A percentile compares a stretch with the other conserved stretches of the same genome.
Conservation (phyloP, 2,888 invertebrate genomes). For the Chloroclystis v-ata region DNA sequence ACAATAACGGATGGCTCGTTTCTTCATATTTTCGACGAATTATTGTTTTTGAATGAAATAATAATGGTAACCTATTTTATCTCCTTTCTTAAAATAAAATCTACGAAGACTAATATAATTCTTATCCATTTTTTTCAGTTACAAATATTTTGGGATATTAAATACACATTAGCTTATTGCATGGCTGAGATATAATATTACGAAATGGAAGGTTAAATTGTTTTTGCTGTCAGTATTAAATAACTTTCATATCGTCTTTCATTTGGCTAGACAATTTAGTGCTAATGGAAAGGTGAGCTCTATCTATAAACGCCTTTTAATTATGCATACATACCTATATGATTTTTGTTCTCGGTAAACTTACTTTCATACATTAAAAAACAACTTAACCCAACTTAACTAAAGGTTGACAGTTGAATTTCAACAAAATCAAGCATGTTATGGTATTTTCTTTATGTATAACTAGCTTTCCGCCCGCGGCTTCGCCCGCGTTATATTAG, state of each 20-base stretch:
- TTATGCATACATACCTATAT: not conserved
- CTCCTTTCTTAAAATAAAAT: constrained; percentile 17
- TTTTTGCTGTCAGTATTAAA: not conserved
- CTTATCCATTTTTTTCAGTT: constrained; percentile 20
- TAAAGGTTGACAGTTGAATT: too few species aligned
- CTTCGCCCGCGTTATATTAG: too few species aligned
- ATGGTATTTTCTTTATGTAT: too few species aligned
- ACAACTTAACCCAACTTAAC: too few species aligned
- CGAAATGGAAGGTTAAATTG: constrained; percentile 5
- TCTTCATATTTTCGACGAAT: not conserved
- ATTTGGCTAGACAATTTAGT: constrained; percentile 1
- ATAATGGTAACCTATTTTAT: constrained; percentile 33
- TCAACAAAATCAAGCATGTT: too few species aligned
- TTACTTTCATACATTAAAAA: too few species aligned
- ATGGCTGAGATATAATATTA: constrained; percentile 20
- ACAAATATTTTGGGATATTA: constrained; percentile 12
- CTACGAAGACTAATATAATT: constrained; percentile 12
- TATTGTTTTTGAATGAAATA: not conserved
- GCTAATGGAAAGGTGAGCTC: not conserved
- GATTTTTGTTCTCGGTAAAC: not conserved
- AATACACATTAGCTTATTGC: constrained; percentile 17
- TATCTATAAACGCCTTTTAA: not conserved
- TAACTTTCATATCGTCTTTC: not conserved
- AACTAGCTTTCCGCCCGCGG: too few species aligned
- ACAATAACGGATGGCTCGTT: too few species aligned